Evolutionary conservation across 2,113 vertebrate genomes (phyloP).

Genomic region (cat (Felis catus)): DNA sequence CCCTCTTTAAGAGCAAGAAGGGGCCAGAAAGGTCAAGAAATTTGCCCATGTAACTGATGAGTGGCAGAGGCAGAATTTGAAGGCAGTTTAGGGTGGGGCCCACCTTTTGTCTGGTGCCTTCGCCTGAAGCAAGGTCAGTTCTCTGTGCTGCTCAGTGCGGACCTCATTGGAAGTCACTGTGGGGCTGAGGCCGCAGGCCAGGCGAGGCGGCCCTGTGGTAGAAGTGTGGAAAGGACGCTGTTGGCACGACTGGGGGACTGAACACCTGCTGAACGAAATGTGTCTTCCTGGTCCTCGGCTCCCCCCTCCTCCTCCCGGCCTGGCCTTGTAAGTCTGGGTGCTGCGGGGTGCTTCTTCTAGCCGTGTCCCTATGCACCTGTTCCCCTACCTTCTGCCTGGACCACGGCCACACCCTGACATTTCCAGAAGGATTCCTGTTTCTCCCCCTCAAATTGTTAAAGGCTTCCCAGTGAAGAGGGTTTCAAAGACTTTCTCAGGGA

Average conservation of each 20-base stretch:
- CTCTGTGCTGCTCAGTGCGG: background rate
- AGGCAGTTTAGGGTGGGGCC: too few relatives aligned
- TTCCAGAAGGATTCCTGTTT: background rate
- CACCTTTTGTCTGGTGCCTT: rapidly evolving
- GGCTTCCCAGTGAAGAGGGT: background rate
- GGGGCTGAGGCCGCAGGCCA: rapidly evolving
- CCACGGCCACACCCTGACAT: background rate
- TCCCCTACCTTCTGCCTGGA: background rate
- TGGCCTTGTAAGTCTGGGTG: background rate
- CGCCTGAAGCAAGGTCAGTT: rapidly evolving
- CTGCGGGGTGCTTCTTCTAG: background rate
- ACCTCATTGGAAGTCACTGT: too few relatives aligned
- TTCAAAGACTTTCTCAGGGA: background rate
- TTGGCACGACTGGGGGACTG: background rate
- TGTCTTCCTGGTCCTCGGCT: background rate
- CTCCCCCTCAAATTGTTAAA: background rate
- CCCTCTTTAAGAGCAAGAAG: background rate
- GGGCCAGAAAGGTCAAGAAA: background rate
- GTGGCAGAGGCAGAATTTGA: background rate
- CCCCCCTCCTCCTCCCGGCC: too few relatives aligned
- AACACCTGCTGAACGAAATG: background rate
- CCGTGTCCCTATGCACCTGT: rapidly evolving
- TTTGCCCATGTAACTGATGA: rapidly evolving
- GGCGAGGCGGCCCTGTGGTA: rapidly evolving
- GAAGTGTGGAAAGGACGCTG: rapidly evolving